Base-by-base conservation (phyloP, 2,888 invertebrate species). In the Acanthacorydalis orientalis region DNA sequence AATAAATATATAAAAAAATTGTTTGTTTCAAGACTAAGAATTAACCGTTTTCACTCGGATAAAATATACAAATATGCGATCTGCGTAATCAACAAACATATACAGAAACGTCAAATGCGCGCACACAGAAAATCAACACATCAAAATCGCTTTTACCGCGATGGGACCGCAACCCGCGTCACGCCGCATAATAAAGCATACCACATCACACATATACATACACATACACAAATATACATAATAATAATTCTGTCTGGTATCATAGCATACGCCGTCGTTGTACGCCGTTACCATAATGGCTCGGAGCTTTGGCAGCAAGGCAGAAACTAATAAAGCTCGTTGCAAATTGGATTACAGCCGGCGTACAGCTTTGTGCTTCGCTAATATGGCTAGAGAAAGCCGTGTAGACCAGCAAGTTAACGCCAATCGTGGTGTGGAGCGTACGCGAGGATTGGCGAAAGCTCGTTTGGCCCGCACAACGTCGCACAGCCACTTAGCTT, bases 241-340 rank as follows among this genome's bases (percentile, higher is more conserved):
- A 37, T 37, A n/a, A 37, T 37, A 37, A 37, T 14, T 37, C 37
- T 9, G 35, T 12, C 37, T 14, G 37, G 12, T 12, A 12, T n/a
- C 14, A 12, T 14, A n/a, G 37, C 37, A 14, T 14, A n/a, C 37
- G 37, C 37, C 37, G 37, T 35, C 12, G 37, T 12, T n/a, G 7
- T 37, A 12, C 37, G 37, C n/a, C 37, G 12, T n/a, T 37, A 35
- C 35, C 35, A 46, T 31, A 38, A 23, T 23, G 42, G 23, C 23
- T 23, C 23, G n/a, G 33, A 15, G 35, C 47, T 47, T 47, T 47
- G 47, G 47, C 47, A 42, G 47, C 47, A 43, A 47, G 47, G 60
- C 61, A 60, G 62, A 61, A 64, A 64, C 64, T 64, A 64, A 64
- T 64, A 63, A 64, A 64, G 64, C 64, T 64, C 64, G 63, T 61